Base-by-base conservation (phyloP, 1,140 invertebrate species). In the Drosophila parvula region DNA sequence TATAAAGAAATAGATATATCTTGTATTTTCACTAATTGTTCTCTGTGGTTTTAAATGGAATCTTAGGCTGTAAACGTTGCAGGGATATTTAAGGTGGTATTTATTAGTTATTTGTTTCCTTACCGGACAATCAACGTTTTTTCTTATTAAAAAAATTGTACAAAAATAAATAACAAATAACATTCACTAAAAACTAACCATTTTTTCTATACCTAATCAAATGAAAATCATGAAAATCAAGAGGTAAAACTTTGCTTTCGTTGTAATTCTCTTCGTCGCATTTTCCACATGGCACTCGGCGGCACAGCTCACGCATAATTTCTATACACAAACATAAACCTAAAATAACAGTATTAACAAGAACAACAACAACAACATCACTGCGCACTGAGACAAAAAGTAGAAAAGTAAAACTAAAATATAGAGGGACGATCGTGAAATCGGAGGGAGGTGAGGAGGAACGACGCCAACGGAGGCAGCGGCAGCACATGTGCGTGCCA, bases 401-500 rank as follows among this genome's bases (percentile, higher is more conserved):
- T 55, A 51, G 47, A 48, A 48, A 58, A 75, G 27, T 32, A 74
- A 58, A 78, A 78, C 74, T 64, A 59, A 22, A 58, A 59, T 45
- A 56, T 50, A 71, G 67, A 45, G 41, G 22, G 36, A 41, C 27
- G 40, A 56, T 64, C 60, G 22, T 48, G 32, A 70, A 70, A 65
- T 61, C 44, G 28, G 47, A 48, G 48, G 59, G 3, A n/a, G 36
- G 40, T 32, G 55, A 32, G 22, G 4, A 36, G 36, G 5, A 43
- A 43, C 22, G 30, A 50, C 34, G 45, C 28, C 56, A 18, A 43
- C 41, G 3, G 38, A 34, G 47, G 57, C 32, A 60, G 69, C 18
- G 40, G 53, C 50, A 67, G 69, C 80, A 88, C 79, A 80, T 83
- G 84, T 88, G 79, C 71, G 83, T 79, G 70, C 53, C 55, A 88